Evolutionary conservation across 2,113 vertebrate genomes (phyloP).

Genomic region (Ageneiosus marmoratus): DNA sequence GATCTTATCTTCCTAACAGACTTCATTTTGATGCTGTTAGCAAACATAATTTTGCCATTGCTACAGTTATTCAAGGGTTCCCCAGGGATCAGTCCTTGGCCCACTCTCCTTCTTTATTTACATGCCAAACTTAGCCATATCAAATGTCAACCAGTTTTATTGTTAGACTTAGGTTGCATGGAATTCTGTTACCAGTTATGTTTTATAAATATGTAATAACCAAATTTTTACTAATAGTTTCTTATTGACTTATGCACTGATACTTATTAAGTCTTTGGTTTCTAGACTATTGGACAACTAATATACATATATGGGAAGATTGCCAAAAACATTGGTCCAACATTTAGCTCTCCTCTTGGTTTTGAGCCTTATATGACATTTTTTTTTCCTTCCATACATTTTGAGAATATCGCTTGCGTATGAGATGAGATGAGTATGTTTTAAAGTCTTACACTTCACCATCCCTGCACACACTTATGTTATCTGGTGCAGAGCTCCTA

Average conservation of each 20-base stretch:
- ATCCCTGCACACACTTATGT: not conserved
- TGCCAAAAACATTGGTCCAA: not conserved
- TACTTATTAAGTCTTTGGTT: not conserved
- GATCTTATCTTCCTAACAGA: not conserved
- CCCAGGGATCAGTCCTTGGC: not conserved
- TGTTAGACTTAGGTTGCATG: not conserved
- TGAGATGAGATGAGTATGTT: no score
- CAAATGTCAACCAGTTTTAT: not conserved
- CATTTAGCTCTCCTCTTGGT: not conserved
- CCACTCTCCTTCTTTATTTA: conserved; percentile 3
- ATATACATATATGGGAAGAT: not conserved
- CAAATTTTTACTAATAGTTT: not conserved
- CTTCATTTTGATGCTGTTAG: not conserved
- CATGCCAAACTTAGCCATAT: not conserved
- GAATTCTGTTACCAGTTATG: not conserved
- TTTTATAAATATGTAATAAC: not conserved
- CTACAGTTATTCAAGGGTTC: not conserved
- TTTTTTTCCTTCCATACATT: not conserved
- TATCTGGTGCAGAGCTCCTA: not conserved
- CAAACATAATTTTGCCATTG: not conserved
- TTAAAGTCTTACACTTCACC: not conserved
- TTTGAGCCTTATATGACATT: not conserved
- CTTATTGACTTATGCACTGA: not conserved
- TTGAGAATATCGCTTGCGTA: not conserved
- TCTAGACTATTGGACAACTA: not conserved